Conservation (phyloP, 2,888 invertebrate genomes). For the Tuberolachnus salignus region DNA sequence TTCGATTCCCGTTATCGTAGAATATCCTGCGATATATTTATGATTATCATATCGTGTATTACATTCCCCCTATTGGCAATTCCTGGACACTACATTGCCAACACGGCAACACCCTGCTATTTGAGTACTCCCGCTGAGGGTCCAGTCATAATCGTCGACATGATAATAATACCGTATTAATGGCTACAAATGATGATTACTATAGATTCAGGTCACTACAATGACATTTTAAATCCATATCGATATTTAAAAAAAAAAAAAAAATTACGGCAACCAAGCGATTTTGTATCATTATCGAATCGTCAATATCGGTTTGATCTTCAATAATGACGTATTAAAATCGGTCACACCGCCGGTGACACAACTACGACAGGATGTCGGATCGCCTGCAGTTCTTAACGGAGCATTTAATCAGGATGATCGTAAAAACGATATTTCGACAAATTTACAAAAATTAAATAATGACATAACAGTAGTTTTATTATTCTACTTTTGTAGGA, state of each 20-base stretch:
- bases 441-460: no score
- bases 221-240: conserved; percentile 12
- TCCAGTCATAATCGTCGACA: not conserved
- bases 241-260: conserved; percentile 8
- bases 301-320: not conserved
- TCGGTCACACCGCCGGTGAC: not conserved
- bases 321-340: not conserved
- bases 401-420: no score
- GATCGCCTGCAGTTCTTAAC: no score
- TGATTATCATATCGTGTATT: no score
- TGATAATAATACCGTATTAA: not conserved
- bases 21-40: no score
- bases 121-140: not conserved
- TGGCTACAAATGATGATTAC: not conserved
- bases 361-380: not conserved
- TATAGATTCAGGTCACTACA: not conserved
- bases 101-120: no score
- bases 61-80: no score
- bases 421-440: no score
- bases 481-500: no score
- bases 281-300: not conserved
- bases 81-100: no score
- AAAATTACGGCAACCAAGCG: not conserved
- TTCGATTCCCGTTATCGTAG: no score
- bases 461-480: no score